phyloP scores from a whole-genome alignment of 1,140 invertebrate genomes.

The Aphelinus atriplicis region DNA sequence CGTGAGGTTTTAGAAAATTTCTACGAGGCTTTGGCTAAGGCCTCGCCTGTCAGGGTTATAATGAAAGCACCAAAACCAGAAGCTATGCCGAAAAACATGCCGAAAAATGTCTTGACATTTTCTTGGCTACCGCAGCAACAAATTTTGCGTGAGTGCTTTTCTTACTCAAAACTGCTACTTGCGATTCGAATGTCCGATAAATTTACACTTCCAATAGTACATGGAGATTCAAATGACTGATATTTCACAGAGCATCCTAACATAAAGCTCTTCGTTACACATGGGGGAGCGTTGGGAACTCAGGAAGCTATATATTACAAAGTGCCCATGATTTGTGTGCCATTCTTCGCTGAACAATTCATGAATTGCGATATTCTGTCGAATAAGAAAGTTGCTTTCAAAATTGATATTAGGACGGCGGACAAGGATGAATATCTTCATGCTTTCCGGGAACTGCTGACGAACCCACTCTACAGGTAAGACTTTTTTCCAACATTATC shows the following conservation, averaged over 20 bases:
- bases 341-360: constrained; percentile 71
- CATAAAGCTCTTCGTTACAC: constrained; percentile 72
- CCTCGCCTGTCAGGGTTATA: constrained; percentile 50
- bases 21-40: constrained; percentile 48
- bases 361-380: constrained; percentile 62
- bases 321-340: constrained; percentile 73
- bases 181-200: too few species aligned
- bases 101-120: constrained; percentile 71
- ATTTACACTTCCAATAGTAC: too few species aligned
- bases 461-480: constrained; percentile 54
- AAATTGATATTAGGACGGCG: constrained; percentile 47
- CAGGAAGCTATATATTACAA: constrained; percentile 72
- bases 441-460: constrained; percentile 52
- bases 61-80: constrained; percentile 49
- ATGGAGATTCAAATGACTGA: too few species aligned
- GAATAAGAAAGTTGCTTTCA: constrained; percentile 53
- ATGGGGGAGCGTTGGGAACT: constrained; percentile 74
- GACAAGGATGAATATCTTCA: constrained; percentile 51
- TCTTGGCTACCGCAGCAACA: constrained; percentile 74
- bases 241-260: constrained; percentile 70
- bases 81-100: constrained; percentile 58
- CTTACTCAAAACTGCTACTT: background rate
- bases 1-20: constrained; percentile 45
- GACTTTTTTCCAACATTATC: too few species aligned
- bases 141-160: constrained; percentile 46